Conservation (phyloP, 2,888 invertebrate species). For the Oscheius sp. region DNA sequence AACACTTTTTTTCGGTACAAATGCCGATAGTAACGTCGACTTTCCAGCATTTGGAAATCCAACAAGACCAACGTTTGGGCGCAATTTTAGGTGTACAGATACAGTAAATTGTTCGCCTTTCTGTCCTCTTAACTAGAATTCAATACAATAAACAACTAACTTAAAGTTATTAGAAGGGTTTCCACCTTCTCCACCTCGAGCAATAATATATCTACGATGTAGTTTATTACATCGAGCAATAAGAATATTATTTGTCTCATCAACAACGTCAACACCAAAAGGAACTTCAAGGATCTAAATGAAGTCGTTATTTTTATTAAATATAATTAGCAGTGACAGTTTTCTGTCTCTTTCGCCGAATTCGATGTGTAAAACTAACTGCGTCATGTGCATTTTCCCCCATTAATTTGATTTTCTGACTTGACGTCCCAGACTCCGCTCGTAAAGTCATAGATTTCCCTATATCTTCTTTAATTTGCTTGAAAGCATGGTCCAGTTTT, state of each 20-base stretch:
- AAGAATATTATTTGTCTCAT: constrained; percentile 46
- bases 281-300: constrained; percentile 60
- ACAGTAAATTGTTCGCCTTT: constrained; percentile 53
- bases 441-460: constrained; percentile 17
- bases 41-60: constrained; percentile 69
- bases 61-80: constrained; percentile 64
- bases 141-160: constrained; percentile 34
- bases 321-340: background rate
- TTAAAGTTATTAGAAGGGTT: constrained; percentile 43
- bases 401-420: constrained; percentile 36
- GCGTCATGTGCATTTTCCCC: constrained; percentile 35
- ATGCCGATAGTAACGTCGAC: constrained; percentile 64
- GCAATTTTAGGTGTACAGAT: constrained; percentile 61
- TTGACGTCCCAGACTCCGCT: constrained; percentile 36
- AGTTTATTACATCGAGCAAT: constrained; percentile 56
- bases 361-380: constrained; percentile 10
- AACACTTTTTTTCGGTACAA: constrained; percentile 61
- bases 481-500: constrained; percentile 50
- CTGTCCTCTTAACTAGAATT: constrained; percentile 38
- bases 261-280: constrained; percentile 63
- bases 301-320: background rate
- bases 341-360: background rate
- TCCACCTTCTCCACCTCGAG: constrained; percentile 62
- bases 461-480: constrained; percentile 47
- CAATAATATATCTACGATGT: constrained; percentile 54